Conservation (phyloP, 2,113 vertebrate species). For the Dolichallabes microphthalmus region DNA sequence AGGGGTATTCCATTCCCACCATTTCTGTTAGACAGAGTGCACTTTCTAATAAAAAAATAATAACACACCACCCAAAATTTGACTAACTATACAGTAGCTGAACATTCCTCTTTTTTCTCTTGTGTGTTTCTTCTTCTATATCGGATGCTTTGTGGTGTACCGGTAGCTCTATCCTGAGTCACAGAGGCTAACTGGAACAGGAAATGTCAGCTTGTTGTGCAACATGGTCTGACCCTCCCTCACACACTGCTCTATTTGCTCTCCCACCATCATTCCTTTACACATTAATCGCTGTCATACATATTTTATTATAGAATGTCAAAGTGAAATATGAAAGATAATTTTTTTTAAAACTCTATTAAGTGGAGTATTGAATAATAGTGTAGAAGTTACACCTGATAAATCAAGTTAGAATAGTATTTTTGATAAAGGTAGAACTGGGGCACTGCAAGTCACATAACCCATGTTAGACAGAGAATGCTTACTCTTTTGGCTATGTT, state of each 20-base stretch:
- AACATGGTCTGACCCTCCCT: slow-evolving; percentile 13
- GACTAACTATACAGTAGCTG: not conserved
- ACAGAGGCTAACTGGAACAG: slow-evolving; percentile 41
- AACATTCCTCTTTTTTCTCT: not conserved
- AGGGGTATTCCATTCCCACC: not conserved
- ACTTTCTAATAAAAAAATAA: not conserved
- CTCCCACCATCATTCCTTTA: not conserved
- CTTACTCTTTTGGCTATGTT: slow-evolving; percentile 10
- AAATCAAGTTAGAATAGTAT: not conserved
- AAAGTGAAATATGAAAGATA: not conserved
- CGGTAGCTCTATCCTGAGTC: slow-evolving; percentile 42
- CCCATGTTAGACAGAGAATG: slow-evolving; percentile 9
- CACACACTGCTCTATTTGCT: not conserved
- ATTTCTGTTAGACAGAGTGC: not conserved
- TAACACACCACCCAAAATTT: not conserved
- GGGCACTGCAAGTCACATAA: slow-evolving; percentile 33
- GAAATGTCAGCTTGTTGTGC: slow-evolving; percentile 45
- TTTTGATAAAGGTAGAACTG: slow-evolving; percentile 1
- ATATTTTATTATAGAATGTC: not conserved
- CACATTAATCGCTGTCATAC: not conserved
- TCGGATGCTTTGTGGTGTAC: slow-evolving; percentile 19
- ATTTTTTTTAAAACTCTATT: not conserved
- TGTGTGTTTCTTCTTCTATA: not conserved
- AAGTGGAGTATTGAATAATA: not conserved
- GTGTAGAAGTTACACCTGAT: not conserved